Percentiles rank a stretch among this genome's conserved stretches.
Evolutionary conservation across 2,888 invertebrate genomes (phyloP).

Genomic region (Polylopha cassiicola): DNA sequence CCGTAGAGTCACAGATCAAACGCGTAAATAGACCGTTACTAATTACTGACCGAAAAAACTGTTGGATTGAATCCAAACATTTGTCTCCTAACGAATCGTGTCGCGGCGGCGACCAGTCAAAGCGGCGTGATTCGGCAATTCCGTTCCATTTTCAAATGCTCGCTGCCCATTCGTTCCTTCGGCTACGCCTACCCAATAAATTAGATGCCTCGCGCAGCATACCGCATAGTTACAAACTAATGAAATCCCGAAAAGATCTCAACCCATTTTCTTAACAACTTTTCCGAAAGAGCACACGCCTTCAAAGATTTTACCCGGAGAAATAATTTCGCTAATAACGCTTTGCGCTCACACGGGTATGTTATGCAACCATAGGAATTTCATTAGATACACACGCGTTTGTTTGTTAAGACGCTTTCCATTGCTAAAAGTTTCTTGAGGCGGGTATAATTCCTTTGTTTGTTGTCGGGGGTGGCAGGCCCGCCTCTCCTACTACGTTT

Average conservation of each 20-base stretch:
- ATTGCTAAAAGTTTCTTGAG: slow-evolving; percentile 78
- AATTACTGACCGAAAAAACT: slow-evolving; percentile 61
- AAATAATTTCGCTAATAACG: slow-evolving; percentile 76
- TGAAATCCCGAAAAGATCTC: slow-evolving; percentile 74
- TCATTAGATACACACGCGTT: slow-evolving; percentile 78
- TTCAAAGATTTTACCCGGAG: slow-evolving; percentile 74
- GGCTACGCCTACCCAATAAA: slow-evolving; percentile 76
- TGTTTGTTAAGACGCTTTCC: slow-evolving; percentile 78
- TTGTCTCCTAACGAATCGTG: slow-evolving; percentile 77
- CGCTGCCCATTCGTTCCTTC: slow-evolving; percentile 74
- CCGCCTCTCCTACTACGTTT: slow-evolving; percentile 72
- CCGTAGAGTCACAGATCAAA: slow-evolving; percentile 55
- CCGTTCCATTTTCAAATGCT: slow-evolving; percentile 67
- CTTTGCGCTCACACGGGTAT: slow-evolving; percentile 68
- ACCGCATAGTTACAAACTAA: slow-evolving; percentile 76
- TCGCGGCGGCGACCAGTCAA: slow-evolving; percentile 67
- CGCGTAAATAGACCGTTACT: slow-evolving; percentile 67
- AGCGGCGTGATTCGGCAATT: slow-evolving; percentile 74
- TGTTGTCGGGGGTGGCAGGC: slow-evolving; percentile 66
- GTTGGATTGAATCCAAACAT: slow-evolving; percentile 74
- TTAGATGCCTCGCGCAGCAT: slow-evolving; percentile 69
- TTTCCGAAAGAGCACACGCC: slow-evolving; percentile 75
- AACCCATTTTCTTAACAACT: slow-evolving; percentile 77
- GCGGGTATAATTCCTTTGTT: slow-evolving; percentile 78
- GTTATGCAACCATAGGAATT: slow-evolving; percentile 78